Conservation (phyloP, 1,140 invertebrate genomes). For the Eciton burchellii region DNA sequence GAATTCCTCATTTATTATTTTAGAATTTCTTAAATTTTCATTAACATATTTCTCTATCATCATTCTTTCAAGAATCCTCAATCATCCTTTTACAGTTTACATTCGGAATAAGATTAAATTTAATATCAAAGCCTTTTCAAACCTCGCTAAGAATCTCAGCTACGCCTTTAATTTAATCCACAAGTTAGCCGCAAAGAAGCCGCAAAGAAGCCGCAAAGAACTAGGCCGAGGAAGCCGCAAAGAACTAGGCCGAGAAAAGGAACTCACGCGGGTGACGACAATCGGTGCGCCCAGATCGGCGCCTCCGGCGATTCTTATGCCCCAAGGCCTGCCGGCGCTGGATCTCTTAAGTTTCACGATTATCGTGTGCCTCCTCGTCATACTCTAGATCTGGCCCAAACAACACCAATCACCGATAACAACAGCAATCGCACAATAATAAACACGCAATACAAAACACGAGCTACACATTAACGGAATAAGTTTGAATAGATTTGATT, state of each 20-base stretch:
- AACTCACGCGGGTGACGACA: conserved; percentile 95
- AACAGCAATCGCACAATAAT: conserved; percentile 23
- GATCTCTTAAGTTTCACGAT: conserved; percentile 92
- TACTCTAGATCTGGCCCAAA: conserved; percentile 72
- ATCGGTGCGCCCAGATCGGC: conserved; percentile 95
- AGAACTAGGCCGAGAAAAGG: conserved; percentile 42
- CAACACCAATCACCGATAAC: conserved; percentile 28
- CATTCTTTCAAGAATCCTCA: neutral
- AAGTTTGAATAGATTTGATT: neutral
- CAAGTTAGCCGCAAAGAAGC: conserved; percentile 7
- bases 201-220: neutral
- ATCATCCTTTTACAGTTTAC: too few relatives aligned
- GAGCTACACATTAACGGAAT: neutral
- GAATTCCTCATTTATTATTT: too few relatives aligned
- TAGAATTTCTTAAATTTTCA: too few relatives aligned
- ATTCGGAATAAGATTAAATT: neutral
- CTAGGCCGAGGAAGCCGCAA: neutral
- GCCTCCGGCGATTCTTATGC: conserved; percentile 95
- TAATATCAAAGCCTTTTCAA: neutral
- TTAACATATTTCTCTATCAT: neutral
- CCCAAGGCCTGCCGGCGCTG: conserved; percentile 93
- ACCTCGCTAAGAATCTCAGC: neutral
- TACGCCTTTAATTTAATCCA: conserved; percentile 2
- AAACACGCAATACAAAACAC: conserved; percentile 22
- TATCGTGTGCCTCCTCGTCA: conserved; percentile 89